Conservation (phyloP, 2,113 vertebrate species). For the Myrmecobius fasciatus region DNA sequence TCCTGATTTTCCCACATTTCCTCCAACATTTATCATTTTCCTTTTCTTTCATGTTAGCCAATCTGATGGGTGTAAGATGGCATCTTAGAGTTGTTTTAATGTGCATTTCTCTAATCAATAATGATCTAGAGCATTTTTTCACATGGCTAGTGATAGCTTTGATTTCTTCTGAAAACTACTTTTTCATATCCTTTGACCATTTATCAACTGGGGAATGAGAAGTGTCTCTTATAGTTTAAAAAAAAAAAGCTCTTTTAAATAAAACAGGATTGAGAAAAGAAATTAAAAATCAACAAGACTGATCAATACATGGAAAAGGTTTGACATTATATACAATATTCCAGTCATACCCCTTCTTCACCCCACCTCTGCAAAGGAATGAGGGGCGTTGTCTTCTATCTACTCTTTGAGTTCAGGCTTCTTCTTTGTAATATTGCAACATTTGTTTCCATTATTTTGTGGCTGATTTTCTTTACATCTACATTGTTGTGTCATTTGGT, state of each 20-base stretch:
- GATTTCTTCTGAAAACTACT: not conserved
- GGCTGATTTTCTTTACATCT: not conserved
- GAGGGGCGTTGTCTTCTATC: not conserved
- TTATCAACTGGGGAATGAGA: not conserved
- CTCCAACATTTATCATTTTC: not conserved
- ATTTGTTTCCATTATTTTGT: not conserved
- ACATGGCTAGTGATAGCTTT: not conserved
- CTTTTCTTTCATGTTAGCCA: not conserved
- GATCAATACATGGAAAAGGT: not conserved
- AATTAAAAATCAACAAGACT: not conserved
- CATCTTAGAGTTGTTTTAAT: not conserved
- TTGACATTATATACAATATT: not conserved
- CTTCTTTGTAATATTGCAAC: not conserved
- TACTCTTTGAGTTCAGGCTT: not conserved
- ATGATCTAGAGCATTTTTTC: not conserved
- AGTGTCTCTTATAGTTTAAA: not conserved
- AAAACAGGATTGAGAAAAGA: not conserved
- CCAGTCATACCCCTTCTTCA: not conserved
- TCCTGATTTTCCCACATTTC: not conserved
- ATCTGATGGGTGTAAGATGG: not conserved
- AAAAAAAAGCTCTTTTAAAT: not conserved
- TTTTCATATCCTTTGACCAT: not conserved
- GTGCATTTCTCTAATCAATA: not conserved
- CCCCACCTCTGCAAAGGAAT: not conserved
- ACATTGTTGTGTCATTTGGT: not conserved